Percentiles rank a stretch among this genome's conserved stretches.
Conservation (phyloP, 2,113 vertebrate genomes). For the Chaenocephalus aceratus region DNA sequence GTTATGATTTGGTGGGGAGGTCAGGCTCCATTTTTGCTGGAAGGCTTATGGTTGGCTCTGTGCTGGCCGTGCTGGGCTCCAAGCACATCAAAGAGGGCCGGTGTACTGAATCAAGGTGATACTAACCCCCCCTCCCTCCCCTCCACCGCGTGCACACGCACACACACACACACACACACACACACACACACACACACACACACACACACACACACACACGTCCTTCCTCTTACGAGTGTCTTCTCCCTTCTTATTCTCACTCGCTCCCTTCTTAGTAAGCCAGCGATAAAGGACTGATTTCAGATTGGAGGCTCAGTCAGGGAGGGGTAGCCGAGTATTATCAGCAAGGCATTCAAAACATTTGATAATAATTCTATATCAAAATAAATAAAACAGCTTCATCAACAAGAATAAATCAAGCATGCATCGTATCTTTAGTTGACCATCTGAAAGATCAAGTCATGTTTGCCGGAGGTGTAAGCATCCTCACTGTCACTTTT, state of each 20-base stretch:
- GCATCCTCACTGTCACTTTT: conserved; percentile 55
- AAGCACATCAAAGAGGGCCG: conserved; percentile 95
- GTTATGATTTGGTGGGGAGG: conserved; percentile 98
- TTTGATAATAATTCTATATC: conserved; percentile 37
- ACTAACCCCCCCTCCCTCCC: conserved; percentile 72
- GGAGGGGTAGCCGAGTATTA: conserved; percentile 42
- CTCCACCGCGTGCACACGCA: not conserved
- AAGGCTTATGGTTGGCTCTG: conserved; percentile 89
- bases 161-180: conserved; percentile 5
- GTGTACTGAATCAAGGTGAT: conserved; percentile 98
- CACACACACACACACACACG: conserved; percentile 40
- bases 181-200: conserved; percentile 43
- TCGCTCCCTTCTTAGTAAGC: conserved; percentile 60
- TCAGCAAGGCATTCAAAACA: conserved; percentile 46
- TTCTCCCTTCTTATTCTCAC: conserved; percentile 58
- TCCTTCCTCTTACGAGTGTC: conserved; percentile 65
- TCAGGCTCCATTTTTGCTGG: conserved; percentile 90
- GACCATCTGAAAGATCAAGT: not conserved
- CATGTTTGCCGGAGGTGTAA: not conserved
- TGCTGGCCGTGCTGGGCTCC: conserved; percentile 88
- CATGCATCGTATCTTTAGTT: not conserved
- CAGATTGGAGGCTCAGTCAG: conserved; percentile 66
- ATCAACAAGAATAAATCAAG: not conserved
- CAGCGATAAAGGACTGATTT: conserved; percentile 69
- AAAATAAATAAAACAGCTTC: not conserved